These are phyloP conservation scores for Pedetes capensis DNA, from an alignment of 2,113 vertebrate genomes.

Conservation along the genomic window DNA sequence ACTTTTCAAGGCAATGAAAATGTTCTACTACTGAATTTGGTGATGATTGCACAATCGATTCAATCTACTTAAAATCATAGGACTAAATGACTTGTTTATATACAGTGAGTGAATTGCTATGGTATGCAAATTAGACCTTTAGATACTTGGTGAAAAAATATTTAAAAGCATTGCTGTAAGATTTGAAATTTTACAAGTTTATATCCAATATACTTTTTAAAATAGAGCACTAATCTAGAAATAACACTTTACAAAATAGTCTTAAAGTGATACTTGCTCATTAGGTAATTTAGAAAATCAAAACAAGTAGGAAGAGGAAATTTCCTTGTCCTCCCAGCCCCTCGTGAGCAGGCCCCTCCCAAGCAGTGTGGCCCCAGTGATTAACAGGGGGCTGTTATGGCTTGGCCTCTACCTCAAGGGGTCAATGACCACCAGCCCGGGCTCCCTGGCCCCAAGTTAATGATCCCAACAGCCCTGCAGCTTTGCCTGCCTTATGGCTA, in stretches of 20 bases:
- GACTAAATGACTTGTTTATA: accelerated
- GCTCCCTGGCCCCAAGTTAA: conserved; percentile 17
- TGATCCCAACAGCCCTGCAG: conserved; percentile 10
- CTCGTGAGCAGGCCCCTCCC: not conserved
- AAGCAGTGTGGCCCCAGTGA: not conserved
- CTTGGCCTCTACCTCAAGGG: not conserved
- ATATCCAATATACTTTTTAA: not conserved
- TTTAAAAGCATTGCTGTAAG: not conserved
- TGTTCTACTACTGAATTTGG: not conserved
- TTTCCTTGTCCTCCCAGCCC: not conserved
- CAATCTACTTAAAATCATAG: not conserved
- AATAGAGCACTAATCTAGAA: not conserved
- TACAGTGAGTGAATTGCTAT: not conserved
- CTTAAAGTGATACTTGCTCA: not conserved
- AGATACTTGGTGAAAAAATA: not conserved
- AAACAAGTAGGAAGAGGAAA: not conserved
- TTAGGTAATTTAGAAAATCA: not conserved
- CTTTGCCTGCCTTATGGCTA: not conserved
- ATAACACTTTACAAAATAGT: not conserved
- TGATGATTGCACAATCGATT: not conserved
- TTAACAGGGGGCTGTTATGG: conserved; percentile 24
- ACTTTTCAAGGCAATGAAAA: not conserved
- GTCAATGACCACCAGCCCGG: not conserved
- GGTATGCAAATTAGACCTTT: not conserved
- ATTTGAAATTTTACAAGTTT: not conserved